phyloP scores from a whole-genome alignment of 2,113 vertebrate genomes.

The Tragelaphus imberbis region DNA sequence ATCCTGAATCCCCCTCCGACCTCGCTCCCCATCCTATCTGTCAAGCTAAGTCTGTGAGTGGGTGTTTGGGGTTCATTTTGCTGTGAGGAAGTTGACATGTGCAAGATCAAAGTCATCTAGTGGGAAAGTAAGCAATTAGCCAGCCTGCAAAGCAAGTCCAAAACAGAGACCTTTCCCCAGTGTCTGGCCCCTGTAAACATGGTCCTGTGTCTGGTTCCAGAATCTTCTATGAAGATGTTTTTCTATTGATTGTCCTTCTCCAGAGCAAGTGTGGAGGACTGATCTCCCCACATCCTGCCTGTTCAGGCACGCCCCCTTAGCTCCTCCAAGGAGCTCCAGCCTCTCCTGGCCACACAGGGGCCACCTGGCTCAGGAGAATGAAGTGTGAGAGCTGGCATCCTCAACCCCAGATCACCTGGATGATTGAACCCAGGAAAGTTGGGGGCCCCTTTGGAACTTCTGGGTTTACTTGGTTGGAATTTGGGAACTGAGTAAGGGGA shows the following conservation, averaged over 20 bases:
- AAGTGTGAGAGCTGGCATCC: not conserved
- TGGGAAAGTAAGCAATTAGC: not conserved
- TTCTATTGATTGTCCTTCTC: not conserved
- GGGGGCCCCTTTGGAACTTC: not conserved
- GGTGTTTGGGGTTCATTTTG: not conserved
- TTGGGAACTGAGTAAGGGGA: not conserved
- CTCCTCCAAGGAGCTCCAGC: not conserved
- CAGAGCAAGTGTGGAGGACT: not conserved
- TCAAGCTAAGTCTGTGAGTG: not conserved
- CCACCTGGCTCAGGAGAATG: not conserved
- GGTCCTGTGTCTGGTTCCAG: not conserved
- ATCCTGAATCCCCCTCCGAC: not conserved
- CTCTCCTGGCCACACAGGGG: not conserved
- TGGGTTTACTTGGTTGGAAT: not conserved
- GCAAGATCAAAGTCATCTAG: not conserved
- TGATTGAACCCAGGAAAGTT: not conserved
- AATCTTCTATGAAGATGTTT: not conserved
- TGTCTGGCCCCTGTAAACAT: not conserved
- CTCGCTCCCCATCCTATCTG: fast-evolving
- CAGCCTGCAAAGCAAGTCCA: not conserved
- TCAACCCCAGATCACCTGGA: not conserved
- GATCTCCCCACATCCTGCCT: not conserved
- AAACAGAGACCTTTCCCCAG: not conserved
- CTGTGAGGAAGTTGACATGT: not conserved
- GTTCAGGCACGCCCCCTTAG: not conserved